Base-by-base conservation (phyloP, 2,888 invertebrate genomes). In the Mimachlamys varia region DNA sequence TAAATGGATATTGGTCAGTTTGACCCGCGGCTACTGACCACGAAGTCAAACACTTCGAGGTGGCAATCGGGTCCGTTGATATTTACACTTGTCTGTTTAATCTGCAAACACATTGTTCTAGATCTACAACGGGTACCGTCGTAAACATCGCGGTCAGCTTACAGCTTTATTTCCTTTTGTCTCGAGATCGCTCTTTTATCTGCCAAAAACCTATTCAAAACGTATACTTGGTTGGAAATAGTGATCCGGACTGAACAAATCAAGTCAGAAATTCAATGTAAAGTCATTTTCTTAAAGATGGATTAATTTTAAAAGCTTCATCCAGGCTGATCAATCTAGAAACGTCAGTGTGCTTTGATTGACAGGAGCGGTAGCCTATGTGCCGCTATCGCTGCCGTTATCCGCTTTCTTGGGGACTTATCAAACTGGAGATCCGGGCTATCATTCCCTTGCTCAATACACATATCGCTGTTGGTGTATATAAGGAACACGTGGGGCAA, bases 401-500 rank as follows among this genome's bases (percentile, higher is more conserved):
- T 76, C 76, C 76, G 76, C 33, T 27, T 76, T 76, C 76, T 22
- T 22, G 33, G 76, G 76, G 76, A 27, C 76, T 76, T 76, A 76
- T 76, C 76, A 76, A 12, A 53, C 76, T 10, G 2, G 58, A 76
- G 76, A 76, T 76, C 76, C 76, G 76, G 76, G 76, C 76, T 76
- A 76, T 76, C 76, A 33, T 76, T 33, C 76, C 76, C 13, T 33
- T 10, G 33, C 76, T 76, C 76, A 76, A 33, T 76, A 76, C 76
- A 76, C 76, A 76, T 76, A 33, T 76, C 76, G 76, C 76, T 33
- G 76, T 76, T 76, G 76, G 76, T 76, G 76, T 76, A 76, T 76
- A 76, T 27, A 13, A 76, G 0, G 76, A 76, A 76, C 76, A 76
- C 76, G 76, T 76, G 76, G 76, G 76, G 76, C 76, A 76, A 76